A percentile compares a stretch with the other conserved stretches of the same genome.
These are phyloP conservation scores for Pterocles burchelli DNA, from an alignment of 2,113 vertebrate species.

Conservation along the genomic window DNA sequence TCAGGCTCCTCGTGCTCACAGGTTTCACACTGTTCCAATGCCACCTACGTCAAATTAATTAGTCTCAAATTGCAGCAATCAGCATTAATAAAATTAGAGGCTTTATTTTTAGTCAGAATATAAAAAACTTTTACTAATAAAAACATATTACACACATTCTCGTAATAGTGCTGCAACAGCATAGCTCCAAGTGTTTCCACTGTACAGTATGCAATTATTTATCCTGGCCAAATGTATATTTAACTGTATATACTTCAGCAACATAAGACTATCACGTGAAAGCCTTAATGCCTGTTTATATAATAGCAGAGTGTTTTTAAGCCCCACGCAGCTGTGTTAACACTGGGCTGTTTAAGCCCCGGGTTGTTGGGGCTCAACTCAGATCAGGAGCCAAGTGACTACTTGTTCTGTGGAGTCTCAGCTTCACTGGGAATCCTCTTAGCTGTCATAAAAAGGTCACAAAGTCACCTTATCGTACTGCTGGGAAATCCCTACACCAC, in stretches of 20 bases:
- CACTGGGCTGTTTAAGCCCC: not conserved
- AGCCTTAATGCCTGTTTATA: conserved; percentile 1
- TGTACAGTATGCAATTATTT: not conserved
- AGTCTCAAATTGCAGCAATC: not conserved
- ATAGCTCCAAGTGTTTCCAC: not conserved
- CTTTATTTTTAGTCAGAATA: not conserved
- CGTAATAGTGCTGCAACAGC: not conserved
- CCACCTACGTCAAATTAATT: not conserved
- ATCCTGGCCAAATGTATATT: not conserved
- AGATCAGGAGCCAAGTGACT: not conserved
- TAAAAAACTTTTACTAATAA: not conserved
- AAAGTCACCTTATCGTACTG: not conserved
- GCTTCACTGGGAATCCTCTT: not conserved
- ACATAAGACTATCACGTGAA: not conserved
- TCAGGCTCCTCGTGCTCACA: not conserved
- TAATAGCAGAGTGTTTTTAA: not conserved
- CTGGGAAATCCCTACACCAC: not conserved
- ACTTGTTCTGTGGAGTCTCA: not conserved
- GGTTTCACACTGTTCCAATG: not conserved
- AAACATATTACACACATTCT: not conserved
- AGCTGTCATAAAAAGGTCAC: conserved; percentile 27
- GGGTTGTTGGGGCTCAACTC: not conserved
- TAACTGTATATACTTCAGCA: not conserved
- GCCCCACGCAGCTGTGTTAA: not conserved
- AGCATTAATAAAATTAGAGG: not conserved